phyloP scores from a whole-genome alignment of 2,113 vertebrate genomes.

The Thomomys bottae region DNA sequence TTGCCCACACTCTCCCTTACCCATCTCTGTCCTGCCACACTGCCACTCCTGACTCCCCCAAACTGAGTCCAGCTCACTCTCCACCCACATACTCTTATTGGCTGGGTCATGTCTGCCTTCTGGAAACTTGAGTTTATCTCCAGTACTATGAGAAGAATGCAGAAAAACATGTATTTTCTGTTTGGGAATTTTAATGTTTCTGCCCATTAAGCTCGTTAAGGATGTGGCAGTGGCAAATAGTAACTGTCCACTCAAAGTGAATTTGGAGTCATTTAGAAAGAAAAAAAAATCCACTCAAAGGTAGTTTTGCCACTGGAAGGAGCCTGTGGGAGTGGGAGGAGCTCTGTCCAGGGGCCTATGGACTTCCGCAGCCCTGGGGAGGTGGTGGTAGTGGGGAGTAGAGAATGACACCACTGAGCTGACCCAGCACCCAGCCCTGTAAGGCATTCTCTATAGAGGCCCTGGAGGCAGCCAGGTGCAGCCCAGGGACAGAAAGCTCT shows the following conservation, averaged over 20 bases:
- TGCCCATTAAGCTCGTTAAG: neutral
- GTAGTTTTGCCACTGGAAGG: neutral
- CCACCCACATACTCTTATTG: slow-evolving; percentile 9
- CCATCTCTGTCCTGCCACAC: neutral
- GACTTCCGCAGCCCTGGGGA: neutral
- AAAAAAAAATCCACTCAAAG: neutral
- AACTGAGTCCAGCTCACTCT: neutral
- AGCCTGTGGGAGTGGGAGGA: neutral
- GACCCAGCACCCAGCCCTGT: neutral
- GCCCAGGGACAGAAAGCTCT: neutral
- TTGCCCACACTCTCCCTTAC: no score
- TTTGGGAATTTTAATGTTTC: neutral
- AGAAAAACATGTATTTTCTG: slow-evolving; percentile 59
- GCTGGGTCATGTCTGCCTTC: slow-evolving; percentile 27
- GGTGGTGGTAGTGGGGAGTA: neutral
- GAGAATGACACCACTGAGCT: neutral
- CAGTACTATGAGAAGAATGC: slow-evolving; percentile 58
- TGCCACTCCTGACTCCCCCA: neutral
- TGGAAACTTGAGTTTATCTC: slow-evolving; percentile 56
- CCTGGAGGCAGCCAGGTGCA: neutral
- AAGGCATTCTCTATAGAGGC: neutral
- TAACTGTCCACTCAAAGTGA: neutral
- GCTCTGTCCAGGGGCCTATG: neutral
- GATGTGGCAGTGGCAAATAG: neutral
- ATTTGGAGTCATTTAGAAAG: neutral